A percentile compares a stretch with the other conserved stretches of the same genome.
phyloP scores from a whole-genome alignment of 2,113 vertebrate species.

The Bubo scandiacus region DNA sequence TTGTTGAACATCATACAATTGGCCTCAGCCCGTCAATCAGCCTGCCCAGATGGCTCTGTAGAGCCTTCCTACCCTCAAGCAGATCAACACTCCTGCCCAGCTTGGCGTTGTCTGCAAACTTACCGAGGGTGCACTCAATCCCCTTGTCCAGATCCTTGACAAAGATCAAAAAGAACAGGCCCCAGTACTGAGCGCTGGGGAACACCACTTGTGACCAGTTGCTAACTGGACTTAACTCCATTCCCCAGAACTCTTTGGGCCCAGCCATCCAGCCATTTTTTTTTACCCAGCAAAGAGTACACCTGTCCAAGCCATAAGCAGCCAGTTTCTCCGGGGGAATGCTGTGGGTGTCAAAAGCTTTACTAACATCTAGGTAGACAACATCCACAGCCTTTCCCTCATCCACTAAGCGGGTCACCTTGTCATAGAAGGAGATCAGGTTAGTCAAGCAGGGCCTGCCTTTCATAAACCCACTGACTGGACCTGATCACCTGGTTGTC shows the following conservation, averaged over 20 bases:
- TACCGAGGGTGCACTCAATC: background rate
- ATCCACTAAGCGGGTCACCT: background rate
- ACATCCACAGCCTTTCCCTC: background rate
- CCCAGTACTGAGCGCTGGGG: background rate
- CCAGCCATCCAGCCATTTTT: background rate
- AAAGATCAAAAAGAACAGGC: background rate
- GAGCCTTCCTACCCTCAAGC: background rate
- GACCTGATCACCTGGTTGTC: background rate
- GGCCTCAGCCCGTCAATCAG: too few relatives aligned
- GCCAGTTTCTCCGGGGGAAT: background rate
- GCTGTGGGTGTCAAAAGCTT: background rate
- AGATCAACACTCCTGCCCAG: background rate
- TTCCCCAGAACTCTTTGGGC: background rate
- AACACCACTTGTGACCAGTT: fast-evolving
- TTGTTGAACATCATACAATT: too few relatives aligned
- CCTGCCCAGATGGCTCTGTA: too few relatives aligned
- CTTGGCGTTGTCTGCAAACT: background rate
- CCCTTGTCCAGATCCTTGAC: background rate
- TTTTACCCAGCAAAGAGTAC: background rate
- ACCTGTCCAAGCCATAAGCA: background rate
- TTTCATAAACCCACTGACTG: background rate
- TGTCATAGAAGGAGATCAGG: background rate
- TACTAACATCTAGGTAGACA: background rate
- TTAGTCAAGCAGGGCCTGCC: background rate
- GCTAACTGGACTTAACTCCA: background rate